A percentile compares a stretch with the other conserved stretches of the same genome.
phyloP scores from a whole-genome alignment of 2,797 vertebrate species.

The Gymnothorax javanicus region DNA sequence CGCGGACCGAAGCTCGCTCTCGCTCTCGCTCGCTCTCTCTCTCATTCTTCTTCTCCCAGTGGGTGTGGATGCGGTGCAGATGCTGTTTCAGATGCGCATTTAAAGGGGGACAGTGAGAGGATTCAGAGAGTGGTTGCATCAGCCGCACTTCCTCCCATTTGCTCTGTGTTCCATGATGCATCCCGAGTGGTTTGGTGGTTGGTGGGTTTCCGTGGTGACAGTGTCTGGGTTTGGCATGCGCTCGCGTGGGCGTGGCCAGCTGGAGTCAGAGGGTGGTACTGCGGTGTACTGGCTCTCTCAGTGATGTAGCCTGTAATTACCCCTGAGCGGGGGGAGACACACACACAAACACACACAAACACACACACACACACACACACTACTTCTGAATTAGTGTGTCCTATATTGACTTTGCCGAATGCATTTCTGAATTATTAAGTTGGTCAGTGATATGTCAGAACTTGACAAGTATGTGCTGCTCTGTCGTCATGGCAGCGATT shows the following conservation, averaged over 20 bases:
- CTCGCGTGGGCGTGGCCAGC: background rate
- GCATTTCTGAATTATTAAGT: constrained; percentile 57
- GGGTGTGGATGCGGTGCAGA: background rate
- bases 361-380: background rate
- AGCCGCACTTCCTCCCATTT: background rate
- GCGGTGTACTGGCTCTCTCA: constrained; percentile 59
- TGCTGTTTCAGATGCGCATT: background rate
- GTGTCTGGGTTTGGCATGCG: background rate
- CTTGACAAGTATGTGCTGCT: constrained; percentile 46
- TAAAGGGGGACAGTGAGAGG: background rate
- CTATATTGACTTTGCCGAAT: constrained; percentile 70
- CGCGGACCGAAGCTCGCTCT: background rate
- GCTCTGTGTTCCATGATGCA: background rate
- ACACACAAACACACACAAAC: background rate
- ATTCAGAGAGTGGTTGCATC: background rate
- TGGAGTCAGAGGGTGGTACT: constrained; percentile 61
- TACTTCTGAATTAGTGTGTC: constrained; percentile 62
- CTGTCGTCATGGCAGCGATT: background rate
- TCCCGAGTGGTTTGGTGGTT: background rate
- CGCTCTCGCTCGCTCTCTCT: background rate
- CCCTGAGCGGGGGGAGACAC: constrained; percentile 26
- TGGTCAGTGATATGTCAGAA: constrained; percentile 57
- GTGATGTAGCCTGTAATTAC: constrained; percentile 69
- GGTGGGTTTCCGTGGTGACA: background rate
- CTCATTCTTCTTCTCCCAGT: background rate